Base-by-base conservation (phyloP, 1,140 invertebrate species). In the Grapholita molesta region DNA sequence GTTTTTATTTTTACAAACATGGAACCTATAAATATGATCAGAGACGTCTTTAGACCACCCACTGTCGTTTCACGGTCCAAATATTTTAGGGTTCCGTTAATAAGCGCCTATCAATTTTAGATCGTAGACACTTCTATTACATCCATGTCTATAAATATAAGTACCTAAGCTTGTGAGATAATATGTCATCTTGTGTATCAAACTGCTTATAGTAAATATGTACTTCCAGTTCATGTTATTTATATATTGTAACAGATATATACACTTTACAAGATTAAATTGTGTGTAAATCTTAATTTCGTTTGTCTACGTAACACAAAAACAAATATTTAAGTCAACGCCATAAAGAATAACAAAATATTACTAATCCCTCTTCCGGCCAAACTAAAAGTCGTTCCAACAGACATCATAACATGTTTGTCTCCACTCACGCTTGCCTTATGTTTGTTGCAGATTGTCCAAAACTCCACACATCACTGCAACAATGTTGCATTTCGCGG, bases 401-500 rank as follows among this genome's bases (percentile, higher is more conserved):
- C 42, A 15, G 18, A 48, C 42, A 48, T 21, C 42, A 48, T 48
- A 48, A 48, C 42, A 48, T 48, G 42, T 48, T 48, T 48, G 42
- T 48, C 6, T 9, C 55, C 12, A 28, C 55, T 61, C 55, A 61
- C 55, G 9, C 55, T 61, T 61, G n/a, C 55, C 55, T 28, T 61
- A 18, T 38, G 35, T 61, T 28, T 61, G 55, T 61, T 61, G 55
- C 55, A 61, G 55, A 61, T 61, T 30, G n/a, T 30, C 55, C 11
- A 61, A 52, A 61, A 25, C 25, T 53, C 53, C 23, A 61, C 42
- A 81, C 70, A 73, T 74, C 66, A 70, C 64, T 55, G 67, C 69
- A 71, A 84, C 80, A 80, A 67, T 77, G 82, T 84, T 79, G 77
- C 76, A 68, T 65, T 48, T 48, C 42, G 42, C 30, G 52, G 66